Conservation (phyloP, 2,888 invertebrate genomes). For the Cloeon dipterum region DNA sequence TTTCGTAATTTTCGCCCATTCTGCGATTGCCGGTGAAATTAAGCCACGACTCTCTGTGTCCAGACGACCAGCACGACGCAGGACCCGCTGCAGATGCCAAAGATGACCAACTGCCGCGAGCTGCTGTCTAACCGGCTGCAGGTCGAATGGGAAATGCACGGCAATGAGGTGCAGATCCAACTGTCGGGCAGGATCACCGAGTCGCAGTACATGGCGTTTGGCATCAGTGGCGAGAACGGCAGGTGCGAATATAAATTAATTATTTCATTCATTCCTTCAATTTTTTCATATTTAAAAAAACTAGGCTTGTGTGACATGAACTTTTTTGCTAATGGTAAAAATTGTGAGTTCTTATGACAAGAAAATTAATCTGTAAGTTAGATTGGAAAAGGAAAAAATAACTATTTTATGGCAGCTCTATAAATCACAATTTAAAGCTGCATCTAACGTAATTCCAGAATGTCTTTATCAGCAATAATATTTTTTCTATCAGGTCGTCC, state of each 20-base stretch:
- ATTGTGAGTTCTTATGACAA: no score
- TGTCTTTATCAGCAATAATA: no score
- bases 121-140: slow-evolving; percentile 60
- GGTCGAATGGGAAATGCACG: slow-evolving; percentile 66
- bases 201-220: slow-evolving; percentile 76
- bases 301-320: no score
- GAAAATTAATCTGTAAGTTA: no score
- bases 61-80: slow-evolving; percentile 62
- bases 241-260: slow-evolving; percentile 19
- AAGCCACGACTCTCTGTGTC: slow-evolving; percentile 13
- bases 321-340: no score
- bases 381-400: no score
- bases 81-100: slow-evolving; percentile 24
- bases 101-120: slow-evolving; percentile 57
- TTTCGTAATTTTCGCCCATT: neutral
- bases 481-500: slow-evolving; percentile 15
- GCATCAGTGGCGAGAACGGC: slow-evolving; percentile 55
- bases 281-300: no score
- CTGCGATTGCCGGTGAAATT: no score
- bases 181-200: slow-evolving; percentile 53
- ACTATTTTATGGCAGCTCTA: no score
- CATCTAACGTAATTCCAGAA: no score
- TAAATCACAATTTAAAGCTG: no score
- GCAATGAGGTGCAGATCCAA: slow-evolving; percentile 51
- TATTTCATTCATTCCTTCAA: no score